Evolutionary conservation across 2,113 vertebrate species (phyloP).

Genomic region (Protobothrops mucrosquamatus): DNA sequence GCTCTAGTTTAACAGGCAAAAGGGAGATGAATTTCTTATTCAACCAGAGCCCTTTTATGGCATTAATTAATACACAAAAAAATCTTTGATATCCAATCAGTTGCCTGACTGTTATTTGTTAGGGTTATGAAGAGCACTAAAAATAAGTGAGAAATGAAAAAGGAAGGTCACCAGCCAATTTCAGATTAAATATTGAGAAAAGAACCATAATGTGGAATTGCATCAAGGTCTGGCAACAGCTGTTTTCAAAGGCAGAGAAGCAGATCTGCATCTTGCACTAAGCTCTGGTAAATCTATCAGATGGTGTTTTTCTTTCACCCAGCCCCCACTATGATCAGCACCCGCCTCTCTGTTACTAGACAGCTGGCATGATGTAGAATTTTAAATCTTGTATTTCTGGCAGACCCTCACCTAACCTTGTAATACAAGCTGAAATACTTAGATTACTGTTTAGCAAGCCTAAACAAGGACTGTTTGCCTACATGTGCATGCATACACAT

Average conservation of each 20-base stretch:
- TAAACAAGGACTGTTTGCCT: background rate
- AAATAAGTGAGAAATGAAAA: background rate
- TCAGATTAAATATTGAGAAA: conserved; percentile 46
- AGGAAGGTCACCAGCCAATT: conserved; percentile 33
- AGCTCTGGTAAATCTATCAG: conserved; percentile 46
- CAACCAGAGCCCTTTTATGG: conserved; percentile 13
- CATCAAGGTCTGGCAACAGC: conserved; percentile 36
- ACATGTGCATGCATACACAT: conserved; percentile 1
- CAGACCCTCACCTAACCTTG: conserved; percentile 47
- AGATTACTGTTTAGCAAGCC: conserved; percentile 48
- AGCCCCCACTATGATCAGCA: background rate
- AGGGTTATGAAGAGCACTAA: conserved; percentile 31
- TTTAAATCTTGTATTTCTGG: conserved; percentile 56
- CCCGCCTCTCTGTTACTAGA: conserved; percentile 45
- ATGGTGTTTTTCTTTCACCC: conserved; percentile 24
- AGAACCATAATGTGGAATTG: conserved; percentile 44
- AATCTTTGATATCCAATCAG: conserved; percentile 32
- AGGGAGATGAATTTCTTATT: conserved; percentile 11
- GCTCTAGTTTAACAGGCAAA: background rate
- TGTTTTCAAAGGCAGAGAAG: conserved; percentile 22
- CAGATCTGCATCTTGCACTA: conserved; percentile 47
- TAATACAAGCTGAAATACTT: conserved; percentile 56
- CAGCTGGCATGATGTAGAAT: conserved; percentile 68
- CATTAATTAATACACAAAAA: background rate
- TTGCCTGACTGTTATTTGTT: conserved; percentile 42